Evolutionary conservation across 2,113 vertebrate genomes (phyloP), one percentile per base, ranked within the genome.

Genomic region (Brachypteracias leptosomus): DNA sequence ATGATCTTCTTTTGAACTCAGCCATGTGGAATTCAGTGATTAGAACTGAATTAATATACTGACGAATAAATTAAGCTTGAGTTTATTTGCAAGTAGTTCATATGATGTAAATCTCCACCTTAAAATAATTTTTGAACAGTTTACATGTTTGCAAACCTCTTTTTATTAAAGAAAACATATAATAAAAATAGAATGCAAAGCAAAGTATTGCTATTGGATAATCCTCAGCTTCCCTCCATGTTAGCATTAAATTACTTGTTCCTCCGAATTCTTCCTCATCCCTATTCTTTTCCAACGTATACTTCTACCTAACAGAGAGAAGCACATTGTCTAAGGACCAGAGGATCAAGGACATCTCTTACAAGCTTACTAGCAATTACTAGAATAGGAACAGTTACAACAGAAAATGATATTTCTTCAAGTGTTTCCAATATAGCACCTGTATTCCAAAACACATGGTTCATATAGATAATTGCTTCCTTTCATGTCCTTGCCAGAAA

Each of bases 1-100:
- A 13, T 74, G 93, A 94, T 91, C 71, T 66, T 77, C 84, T 94
- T 95, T 96, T 96, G 95, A 97, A 93, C 83, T 91, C 91, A 97
- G 62, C 40, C 93, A 95, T 95, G 87, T 96, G 91, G 52, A 97
- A 97, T 95, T 88, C 73, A 68, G 77, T 95, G 96, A 97, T 96
- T 96, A 96, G 75, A 92, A 93, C 31, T 75, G 76, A 96, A 94
- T 97, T 93, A 95, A 92, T 96, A 95, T 21, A 74, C 73, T 90
- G 67, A 84, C 89, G 57, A 89, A 94, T 95, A 96, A 95, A 96
- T 96, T 93, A 94, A 94, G 58, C 63, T 96, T 36, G 61, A 71
- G 49, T 85, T 87, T 94, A 73, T 94, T 93, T 86, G 47, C 79
- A 87, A 85, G 77, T 18, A 80, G n/a, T 85, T 83, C 67, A 51